Conservation (phyloP, 2,113 vertebrate species). For the Ameiurus melas region DNA sequence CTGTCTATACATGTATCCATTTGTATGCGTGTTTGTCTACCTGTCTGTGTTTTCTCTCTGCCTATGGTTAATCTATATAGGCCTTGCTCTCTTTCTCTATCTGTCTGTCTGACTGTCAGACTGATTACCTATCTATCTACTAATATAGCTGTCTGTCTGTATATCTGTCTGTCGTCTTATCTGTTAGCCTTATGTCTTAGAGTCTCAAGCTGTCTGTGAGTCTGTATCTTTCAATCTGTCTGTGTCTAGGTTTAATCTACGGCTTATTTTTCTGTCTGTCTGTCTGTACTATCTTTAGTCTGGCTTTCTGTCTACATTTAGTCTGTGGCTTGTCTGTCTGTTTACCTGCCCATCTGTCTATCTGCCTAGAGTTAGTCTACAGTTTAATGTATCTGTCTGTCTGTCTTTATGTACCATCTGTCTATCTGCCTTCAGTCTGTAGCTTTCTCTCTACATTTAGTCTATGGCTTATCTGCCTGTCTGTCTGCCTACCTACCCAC, state of each 20-base stretch:
- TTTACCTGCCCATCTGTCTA: background rate
- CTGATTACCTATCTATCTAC: background rate
- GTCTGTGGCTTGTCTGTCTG: background rate
- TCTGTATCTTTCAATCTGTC: background rate
- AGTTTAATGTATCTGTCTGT: no score
- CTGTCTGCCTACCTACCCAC: background rate
- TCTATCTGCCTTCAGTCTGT: no score
- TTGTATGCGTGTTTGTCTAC: background rate
- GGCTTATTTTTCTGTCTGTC: no score
- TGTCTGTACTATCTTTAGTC: no score
- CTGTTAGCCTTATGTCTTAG: background rate
- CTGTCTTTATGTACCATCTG: no score
- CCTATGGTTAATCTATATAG: no score
- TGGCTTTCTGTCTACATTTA: no score
- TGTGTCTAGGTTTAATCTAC: no score
- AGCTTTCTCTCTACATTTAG: no score
- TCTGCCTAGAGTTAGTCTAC: no score
- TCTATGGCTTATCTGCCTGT: background rate
- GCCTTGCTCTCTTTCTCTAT: no score
- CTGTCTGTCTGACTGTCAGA: background rate
- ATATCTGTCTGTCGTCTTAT: background rate
- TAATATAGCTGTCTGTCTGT: no score
- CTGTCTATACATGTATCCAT: background rate
- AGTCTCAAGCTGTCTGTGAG: background rate
- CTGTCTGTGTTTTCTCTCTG: background rate